These are phyloP conservation scores for Portunus trituberculatus DNA, from an alignment of 1,140 invertebrate species.

Conservation along the genomic window DNA sequence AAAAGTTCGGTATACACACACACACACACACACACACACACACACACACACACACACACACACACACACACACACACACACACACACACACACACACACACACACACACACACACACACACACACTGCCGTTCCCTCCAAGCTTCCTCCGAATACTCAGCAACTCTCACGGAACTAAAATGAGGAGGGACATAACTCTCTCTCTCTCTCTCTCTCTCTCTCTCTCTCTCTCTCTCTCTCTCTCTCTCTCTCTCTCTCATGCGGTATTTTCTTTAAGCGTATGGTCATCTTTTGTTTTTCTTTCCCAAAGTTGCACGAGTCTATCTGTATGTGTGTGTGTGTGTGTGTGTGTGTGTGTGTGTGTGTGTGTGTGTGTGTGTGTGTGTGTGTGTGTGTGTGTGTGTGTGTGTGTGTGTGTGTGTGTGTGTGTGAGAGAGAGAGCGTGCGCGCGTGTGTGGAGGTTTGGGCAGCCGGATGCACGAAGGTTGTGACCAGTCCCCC, in stretches of 20 bases:
- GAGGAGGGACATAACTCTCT: neutral
- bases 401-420: neutral
- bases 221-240: conserved; percentile 46
- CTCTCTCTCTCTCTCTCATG: conserved; percentile 2
- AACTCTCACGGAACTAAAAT: neutral
- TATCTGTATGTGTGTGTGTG: neutral
- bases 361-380: neutral
- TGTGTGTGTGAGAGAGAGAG: neutral
- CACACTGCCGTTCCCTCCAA: neutral
- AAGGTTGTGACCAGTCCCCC: conserved; percentile 1
- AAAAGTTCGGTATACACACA: no score
- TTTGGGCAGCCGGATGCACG: neutral
- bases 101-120: neutral
- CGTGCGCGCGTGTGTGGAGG: neutral
- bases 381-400: conserved; percentile 20
- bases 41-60: no score
- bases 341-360: conserved; percentile 18
- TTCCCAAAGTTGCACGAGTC: no score
- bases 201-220: conserved; percentile 48
- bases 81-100: no score
- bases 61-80: no score
- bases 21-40: no score
- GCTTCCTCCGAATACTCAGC: neutral
- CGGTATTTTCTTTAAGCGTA: neutral
- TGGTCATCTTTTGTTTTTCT: neutral